Evolutionary conservation across 2,888 invertebrate genomes (phyloP), one percentile per base, ranked within the genome.

Genomic region (Oligia fasciuncula): DNA sequence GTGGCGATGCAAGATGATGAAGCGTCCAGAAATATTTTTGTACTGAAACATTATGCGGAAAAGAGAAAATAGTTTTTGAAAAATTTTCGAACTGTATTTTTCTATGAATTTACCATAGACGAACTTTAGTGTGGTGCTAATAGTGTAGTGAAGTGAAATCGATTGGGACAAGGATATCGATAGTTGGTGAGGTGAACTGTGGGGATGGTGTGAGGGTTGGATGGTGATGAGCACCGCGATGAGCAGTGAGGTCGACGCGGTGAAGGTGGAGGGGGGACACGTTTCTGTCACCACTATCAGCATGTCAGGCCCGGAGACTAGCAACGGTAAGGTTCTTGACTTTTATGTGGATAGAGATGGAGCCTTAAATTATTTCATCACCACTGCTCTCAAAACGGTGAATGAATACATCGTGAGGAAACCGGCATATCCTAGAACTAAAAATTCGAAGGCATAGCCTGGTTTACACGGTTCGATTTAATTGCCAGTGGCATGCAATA

Each of bases 251-350:
- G 95, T 95, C 73, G 97, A 97, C 85, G 91, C 97, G 85, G 95
- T 97, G 86, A 96, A 96, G 92, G 95, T 96, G 90, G 97, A 96
- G 93, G 95, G 97, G 88, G 95, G 96, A 91, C 93, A 98, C 97
- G 98, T 98, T 80, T 98, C 98, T 81, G 98, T 98, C 92, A 98
- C 98, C 88, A 98, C 98, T 89, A 98, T 98, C 95, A 98, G 98
- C 93, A 97, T 98, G 94, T 97, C 97, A 68, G 97, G 97, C 77
- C 94, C 97, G 80, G 97, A 97, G 89, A 97, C 97, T 66, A 97
- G 97, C 91, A 97, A 97, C 93, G 97, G 97, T 96, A 94, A 94
- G 94, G 80, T 63, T 75, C 66, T 49, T 49, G 19, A 40, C 29
- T 29, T 76, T 35, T 11, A 40, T 40, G 5, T 23, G 11, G 14